Base-by-base conservation (phyloP, 2,888 invertebrate species). In the Mellilla xanthometata region DNA sequence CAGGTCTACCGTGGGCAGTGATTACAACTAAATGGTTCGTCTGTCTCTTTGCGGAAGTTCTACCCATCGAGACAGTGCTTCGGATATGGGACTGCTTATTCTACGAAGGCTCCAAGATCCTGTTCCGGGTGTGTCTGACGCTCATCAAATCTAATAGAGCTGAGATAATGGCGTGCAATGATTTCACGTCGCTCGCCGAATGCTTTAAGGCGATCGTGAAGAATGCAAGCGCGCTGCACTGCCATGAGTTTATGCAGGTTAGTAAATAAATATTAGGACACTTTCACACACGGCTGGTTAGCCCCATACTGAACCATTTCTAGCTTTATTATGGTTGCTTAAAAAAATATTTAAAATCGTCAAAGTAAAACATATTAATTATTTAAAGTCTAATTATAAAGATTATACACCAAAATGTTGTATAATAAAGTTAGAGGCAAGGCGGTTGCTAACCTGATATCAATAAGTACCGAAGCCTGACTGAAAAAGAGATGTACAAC, bases 51-150 rank as follows among this genome's bases (percentile, higher is more conserved):
- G 96, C 96, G 38, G 98, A 98, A 90, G 97, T 97, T 40, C 90
- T 98, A 49, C 98, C 98, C 0, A 94, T 96, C 46, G 98, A 98
- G 93, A 98, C 98, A 4, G 97, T 97, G 28, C 89, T 98, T 12
- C 91, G 98, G 68, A 95, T 98, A 81, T 98, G 98, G 98, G 98
- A 99, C 81, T 97, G 97, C 71, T 86, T 98, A 48, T 98, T 99
- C 86, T 95, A 95, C 63, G 98, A 99, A 82, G 98, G 98, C 29
- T 95, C 95, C 48, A 98, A 98, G 87, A 94, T 98, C 59, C 89
- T 99, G 56, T 96, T 98, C 76, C 92, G 98, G 58, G 97, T 97
- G 2, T 96, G 96, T 39, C 72, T 98, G 56, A 94, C 97, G 6
- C 90, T 98, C 60, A 94, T 98, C 51, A 93, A 93, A 63, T 89